Evolutionary conservation across 2,113 vertebrate genomes (phyloP).

Genomic region (Dasyprocta punctata): DNA sequence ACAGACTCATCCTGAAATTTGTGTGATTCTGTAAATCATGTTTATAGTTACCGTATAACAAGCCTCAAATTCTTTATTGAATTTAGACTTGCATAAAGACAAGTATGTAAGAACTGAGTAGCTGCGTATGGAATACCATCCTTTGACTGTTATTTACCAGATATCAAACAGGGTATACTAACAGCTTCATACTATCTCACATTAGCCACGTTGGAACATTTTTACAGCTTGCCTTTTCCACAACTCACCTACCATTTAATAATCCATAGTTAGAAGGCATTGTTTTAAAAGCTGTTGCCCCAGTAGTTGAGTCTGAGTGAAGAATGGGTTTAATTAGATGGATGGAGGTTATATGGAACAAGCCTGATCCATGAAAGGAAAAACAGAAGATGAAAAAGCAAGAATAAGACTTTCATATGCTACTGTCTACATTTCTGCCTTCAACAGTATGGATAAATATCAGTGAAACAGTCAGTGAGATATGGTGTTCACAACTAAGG

Average conservation of each 20-base stretch:
- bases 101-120: background rate
- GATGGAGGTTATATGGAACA: background rate
- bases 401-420: background rate
- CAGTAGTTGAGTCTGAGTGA: background rate
- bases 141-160: background rate
- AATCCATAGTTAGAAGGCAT: background rate
- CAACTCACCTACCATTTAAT: background rate
- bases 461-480: background rate
- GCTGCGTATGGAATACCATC: background rate
- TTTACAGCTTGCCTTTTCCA: background rate
- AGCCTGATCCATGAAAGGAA: background rate
- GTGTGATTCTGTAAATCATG: conserved; percentile 16
- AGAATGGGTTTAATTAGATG: conserved; percentile 7
- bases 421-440: background rate
- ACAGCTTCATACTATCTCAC: background rate
- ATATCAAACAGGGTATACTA: background rate
- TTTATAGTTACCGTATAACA: background rate
- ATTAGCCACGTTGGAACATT: background rate
- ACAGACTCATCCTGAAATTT: background rate
- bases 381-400: background rate
- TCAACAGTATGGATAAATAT: background rate
- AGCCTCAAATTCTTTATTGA: conserved; percentile 35
- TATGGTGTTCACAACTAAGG: background rate
- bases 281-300: conserved; percentile 21
- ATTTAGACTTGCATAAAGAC: background rate